Evolutionary conservation across 2,888 invertebrate genomes (phyloP), one percentile per base, ranked within the genome.

Genomic region (Drosophila lutescens): DNA sequence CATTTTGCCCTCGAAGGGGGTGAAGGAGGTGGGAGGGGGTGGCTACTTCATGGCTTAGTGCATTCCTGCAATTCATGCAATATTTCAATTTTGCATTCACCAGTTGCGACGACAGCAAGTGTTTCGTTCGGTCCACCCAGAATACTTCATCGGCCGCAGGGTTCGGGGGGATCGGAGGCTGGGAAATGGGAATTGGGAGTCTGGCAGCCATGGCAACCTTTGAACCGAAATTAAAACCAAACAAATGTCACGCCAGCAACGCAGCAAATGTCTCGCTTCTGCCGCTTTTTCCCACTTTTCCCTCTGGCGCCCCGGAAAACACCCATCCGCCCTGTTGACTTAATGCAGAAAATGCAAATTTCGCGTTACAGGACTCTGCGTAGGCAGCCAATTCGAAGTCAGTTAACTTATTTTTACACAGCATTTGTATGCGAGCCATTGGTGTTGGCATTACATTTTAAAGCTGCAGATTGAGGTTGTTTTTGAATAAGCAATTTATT

Each of bases 151-250:
- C 38, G 23, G 51, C 17, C 44, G n/a, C 32, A 10, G 8, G n/a
- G n/a, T 10, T 43, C 6, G 13, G 20, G 17, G 17, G 9, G 58
- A 26, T 20, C 20, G 20, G 20, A 36, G 13, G 6, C 8, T 12
- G 34, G 15, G 43, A 15, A 30, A 40, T 57, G 67, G 38, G 15
- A 13, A 30, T 38, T 20, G 47, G 36, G 46, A 63, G 38, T 36
- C 53, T 57, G 76, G 74, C 66, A 63, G 65, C 83, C 83, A 86
- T 86, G 86, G 77, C 69, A 69, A 59, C 76, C 74, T 74, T 74
- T 74, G 76, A 74, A 69, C 46, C 57, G 74, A 83, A 83, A 83
- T 83, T 86, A 88, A 83, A 83, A 86, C 86, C 86, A 83, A 88
- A 83, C 83, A 83, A 88, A 88, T 83, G 84, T 77, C 86, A 76